Evolutionary conservation across 2,797 vertebrate species (phyloP), one percentile per base, ranked within the genome.

Genomic region (Hippocampus kuda): DNA sequence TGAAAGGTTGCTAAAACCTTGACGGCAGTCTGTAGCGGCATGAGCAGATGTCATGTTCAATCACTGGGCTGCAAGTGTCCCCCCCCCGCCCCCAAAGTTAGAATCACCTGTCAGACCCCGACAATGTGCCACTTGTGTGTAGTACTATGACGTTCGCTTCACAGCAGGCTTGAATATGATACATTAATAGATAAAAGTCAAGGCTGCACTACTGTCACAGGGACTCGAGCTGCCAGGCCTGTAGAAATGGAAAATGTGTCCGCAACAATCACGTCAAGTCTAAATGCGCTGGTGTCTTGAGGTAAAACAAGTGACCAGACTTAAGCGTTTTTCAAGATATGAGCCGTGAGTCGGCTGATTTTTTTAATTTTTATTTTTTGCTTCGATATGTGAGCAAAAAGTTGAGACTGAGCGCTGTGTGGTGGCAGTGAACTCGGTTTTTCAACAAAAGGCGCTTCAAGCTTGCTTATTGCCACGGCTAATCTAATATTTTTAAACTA

Each of bases 91-190:
- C 24, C 56, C 10, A 75, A 46, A 62, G 68, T 71, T 68, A 79
- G 70, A 76, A 80, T 90, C 88, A 89, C 88, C 88, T 90, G 89
- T 87, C 69, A 74, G 68, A 59, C 77, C 72, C 70, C 77, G 79
- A 89, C 85, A 88, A 85, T 74, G 48, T 27, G 65, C 56, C 59
- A 72, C 72, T 84, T 89, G 81, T 86, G 71, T 67, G 70, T 70
- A 61, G 72, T 75, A 65, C 71, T 70, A 72, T 64, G 68, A 72
- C 76, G 72, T 74, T 75, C 69, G 74, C 73, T 69, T 63, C 70
- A 71, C 77, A 78, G 70, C 72, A 64, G 76, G 72, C 70, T 68
- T 71, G 67, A 75, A 70, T 24, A 26, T 68, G 77, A 81, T 51
- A 82, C 70, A 71, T 73, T 72, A 84, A 76, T 64, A 77, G 26